Conservation (phyloP, 1,140 invertebrate genomes). For the Caerostris extrusa region DNA sequence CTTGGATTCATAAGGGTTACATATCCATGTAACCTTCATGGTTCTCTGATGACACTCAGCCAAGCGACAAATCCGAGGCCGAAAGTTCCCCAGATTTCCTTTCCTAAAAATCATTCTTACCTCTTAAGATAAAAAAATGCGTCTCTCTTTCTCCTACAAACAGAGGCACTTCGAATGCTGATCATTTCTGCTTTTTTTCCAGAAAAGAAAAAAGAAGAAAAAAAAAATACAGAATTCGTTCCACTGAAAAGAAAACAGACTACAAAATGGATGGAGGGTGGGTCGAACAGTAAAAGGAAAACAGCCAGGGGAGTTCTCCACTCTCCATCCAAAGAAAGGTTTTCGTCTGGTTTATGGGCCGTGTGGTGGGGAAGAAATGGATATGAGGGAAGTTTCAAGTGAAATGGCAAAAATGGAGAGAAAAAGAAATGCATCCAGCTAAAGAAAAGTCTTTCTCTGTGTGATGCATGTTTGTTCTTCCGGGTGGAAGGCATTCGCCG, state of each 20-base stretch:
- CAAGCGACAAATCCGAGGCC: neutral
- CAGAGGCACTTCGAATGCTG: neutral
- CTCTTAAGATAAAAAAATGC: neutral
- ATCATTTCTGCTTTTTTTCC: neutral
- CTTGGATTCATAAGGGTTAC: too few relatives aligned
- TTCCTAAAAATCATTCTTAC: neutral
- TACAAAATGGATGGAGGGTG: neutral
- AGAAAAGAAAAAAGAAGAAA: neutral
- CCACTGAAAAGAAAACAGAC: neutral
- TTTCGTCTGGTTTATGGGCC: neutral
- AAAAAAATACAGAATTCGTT: neutral
- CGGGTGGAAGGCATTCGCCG: too few relatives aligned
- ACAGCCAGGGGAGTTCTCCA: neutral
- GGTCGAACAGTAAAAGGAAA: too few relatives aligned
- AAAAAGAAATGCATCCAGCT: neutral
- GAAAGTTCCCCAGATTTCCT: conserved; percentile 24
- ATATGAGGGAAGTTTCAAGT: conserved; percentile 26
- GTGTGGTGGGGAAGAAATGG: conserved; percentile 11
- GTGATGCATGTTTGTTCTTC: too few relatives aligned
- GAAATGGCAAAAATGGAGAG: conserved; percentile 41
- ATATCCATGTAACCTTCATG: neutral
- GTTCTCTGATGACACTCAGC: neutral
- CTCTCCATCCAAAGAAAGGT: neutral
- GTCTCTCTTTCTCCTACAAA: neutral
- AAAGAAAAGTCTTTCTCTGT: too few relatives aligned